Evolutionary conservation across 2,797 vertebrate genomes (phyloP).

Genomic region (Pseudochromis fuscus): DNA sequence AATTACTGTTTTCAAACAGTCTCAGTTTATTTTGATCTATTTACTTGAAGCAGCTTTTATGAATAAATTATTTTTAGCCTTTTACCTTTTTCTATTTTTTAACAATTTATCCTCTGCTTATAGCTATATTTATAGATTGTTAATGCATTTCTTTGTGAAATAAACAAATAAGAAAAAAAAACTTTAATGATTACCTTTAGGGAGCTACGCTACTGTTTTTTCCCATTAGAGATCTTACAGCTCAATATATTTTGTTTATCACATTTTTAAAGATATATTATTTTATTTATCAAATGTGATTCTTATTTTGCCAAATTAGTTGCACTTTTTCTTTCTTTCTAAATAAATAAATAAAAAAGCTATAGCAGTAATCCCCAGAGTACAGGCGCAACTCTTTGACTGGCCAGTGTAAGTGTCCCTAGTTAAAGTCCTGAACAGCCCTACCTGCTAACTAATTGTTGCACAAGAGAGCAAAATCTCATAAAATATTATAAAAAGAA

Average conservation of each 20-base stretch:
- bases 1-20: not conserved
- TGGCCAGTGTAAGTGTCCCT: not conserved
- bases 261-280: too few relatives aligned
- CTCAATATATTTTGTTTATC: not conserved
- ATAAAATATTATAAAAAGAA: conserved; percentile 30
- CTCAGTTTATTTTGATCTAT: too few relatives aligned
- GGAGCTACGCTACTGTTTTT: too few relatives aligned
- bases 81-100: too few relatives aligned
- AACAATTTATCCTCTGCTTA: not conserved
- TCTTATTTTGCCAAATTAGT: not conserved
- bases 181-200: not conserved
- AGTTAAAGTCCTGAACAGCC: conserved; percentile 11
- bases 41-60: too few relatives aligned
- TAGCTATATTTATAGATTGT: not conserved
- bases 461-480: conserved; percentile 38
- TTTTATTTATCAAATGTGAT: not conserved
- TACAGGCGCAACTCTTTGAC: not conserved
- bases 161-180: too few relatives aligned
- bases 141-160: not conserved
- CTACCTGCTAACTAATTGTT: conserved; percentile 34
- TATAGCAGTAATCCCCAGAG: not conserved
- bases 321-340: not conserved
- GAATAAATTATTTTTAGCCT: too few relatives aligned
- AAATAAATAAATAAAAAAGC: too few relatives aligned
- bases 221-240: not conserved